Base-by-base conservation (phyloP, 2,888 invertebrate species). In the Timandra comae region DNA sequence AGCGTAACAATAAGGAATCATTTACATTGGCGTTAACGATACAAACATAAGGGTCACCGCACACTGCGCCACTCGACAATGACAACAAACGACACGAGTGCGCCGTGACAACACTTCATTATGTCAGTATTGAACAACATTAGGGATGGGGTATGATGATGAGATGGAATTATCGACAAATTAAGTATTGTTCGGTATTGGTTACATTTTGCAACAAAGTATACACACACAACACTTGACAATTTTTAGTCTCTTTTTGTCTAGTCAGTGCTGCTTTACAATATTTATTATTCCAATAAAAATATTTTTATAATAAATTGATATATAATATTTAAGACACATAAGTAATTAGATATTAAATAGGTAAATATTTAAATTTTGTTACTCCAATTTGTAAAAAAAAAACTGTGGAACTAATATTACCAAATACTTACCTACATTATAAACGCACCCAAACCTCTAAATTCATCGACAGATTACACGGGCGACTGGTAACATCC, bases 21-120 rank as follows among this genome's bases (percentile, higher is more conserved):
- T 38, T 48, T 49, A 54, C 54, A 60, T 37, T 52, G 48, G 47
- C 6, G 37, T 33, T 30, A 36, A 41, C 42, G 37, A 41, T 33
- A 40, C 35, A 24, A 24, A 24, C 46, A 30, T 35, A 46, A 46
- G 43, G 50, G 43, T 44, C 38, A 42, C 38, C 56, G 52, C 64
- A 59, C 58, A 55, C 56, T 43, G 46, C 47, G 29, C 42, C 25
- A 52, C 49, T 50, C 46, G 49, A 62, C 56, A 56, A 56, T 47
- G 34, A 50, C 47, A 52, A 55, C 54, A 51, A 55, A 48, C 53
- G 51, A 56, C 49, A 16, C 58, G 61, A 58, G 63, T 62, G 69
- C 65, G 60, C 65, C 73, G 73, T 73, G 75, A 80, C 76, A 62
- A 73, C 79, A 79, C 79, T 80, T 77, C 76, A 80, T 81, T 80